Evolutionary conservation across 2,888 invertebrate species (phyloP), one percentile per base, ranked within the genome.

Genomic region (Asteroscopus sphinx): DNA sequence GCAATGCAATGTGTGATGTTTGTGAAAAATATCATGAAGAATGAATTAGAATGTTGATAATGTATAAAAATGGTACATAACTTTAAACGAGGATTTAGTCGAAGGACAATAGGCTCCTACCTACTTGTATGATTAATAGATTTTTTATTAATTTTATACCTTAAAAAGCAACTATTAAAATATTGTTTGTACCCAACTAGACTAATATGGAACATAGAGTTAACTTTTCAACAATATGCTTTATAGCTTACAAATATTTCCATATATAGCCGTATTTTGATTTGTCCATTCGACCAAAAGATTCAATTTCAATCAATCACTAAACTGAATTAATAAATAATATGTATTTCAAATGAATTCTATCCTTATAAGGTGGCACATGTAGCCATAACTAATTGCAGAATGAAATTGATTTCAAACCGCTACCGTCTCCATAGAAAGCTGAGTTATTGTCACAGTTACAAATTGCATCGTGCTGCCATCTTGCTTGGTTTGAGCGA

Each of bases 391-490:
- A 56, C 61, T 61, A 73, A 73, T 73, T 68, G 62, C 41, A 46
- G 39, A 60, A 70, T 58, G 15, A 53, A 70, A 73, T 73, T 68
- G 63, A 73, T 63, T 73, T 53, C 56, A 57, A n/a, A 63, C 52
- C 68, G 52, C 62, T 74, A 71, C 74, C 58, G 74, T 71, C 58
- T 63, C 58, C 53, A 68, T 68, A 68, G 71, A 73, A 63, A 68
- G 74, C 68, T 63, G 65, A 73, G 45, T 73, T 73, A 73, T 73
- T 65, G 74, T 65, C 71, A 62, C 45, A 47, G 57, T 71, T 51
- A 75, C 75, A 67, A 65, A 75, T 67, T 60, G 64, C 74, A 59
- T 75, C 69, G 75, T 67, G 75, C 65, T 32, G 66, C 69, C 64
- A 67, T 61, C 68, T 70, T 62, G 58, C 57, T 39, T 68, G 64